Conservation (phyloP, 2,113 vertebrate species). For the Tetraodon nigroviridis region DNA sequence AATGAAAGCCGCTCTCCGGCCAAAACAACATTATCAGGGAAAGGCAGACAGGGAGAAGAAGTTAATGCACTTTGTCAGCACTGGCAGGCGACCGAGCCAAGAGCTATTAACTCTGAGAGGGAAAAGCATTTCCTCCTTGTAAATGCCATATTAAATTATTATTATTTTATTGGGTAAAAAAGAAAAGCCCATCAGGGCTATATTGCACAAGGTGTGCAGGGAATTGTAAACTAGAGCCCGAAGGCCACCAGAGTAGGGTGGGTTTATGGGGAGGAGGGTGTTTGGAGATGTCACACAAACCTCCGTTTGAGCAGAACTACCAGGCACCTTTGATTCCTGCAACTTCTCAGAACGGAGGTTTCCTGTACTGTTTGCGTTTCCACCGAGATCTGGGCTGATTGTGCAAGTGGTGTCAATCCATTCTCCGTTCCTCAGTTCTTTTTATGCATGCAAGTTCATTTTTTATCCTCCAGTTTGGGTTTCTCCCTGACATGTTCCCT, state of each 20-base stretch:
- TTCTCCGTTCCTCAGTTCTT: too few species aligned
- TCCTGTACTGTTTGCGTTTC: too few species aligned
- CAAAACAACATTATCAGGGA: slow-evolving; percentile 67
- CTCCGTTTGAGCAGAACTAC: too few species aligned
- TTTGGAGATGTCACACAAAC: slow-evolving; percentile 22
- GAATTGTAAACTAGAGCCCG: slow-evolving; percentile 63
- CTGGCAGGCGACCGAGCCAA: slow-evolving; percentile 72
- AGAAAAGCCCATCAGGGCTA: slow-evolving; percentile 74
- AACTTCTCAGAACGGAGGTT: too few species aligned
- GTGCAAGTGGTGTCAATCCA: too few species aligned
- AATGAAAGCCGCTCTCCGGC: slow-evolving; percentile 62
- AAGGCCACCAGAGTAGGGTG: slow-evolving; percentile 56
- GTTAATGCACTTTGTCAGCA: slow-evolving; percentile 78
- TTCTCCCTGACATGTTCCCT: too few species aligned
- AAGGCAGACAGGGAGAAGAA: slow-evolving; percentile 67
- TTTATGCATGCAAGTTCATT: too few species aligned
- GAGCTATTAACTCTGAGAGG: slow-evolving; percentile 78
- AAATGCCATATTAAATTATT: slow-evolving; percentile 83
- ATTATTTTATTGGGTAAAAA: slow-evolving; percentile 80
- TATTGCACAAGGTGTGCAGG: slow-evolving; percentile 62
- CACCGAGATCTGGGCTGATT: too few species aligned
- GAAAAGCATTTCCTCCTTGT: slow-evolving; percentile 82
- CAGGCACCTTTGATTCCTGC: too few species aligned
- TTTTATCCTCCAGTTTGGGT: too few species aligned
- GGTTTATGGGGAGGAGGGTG: slow-evolving; percentile 17